Evolutionary conservation across 2,113 vertebrate genomes (phyloP), one percentile per base, ranked within the genome.

Genomic region (Platanista minor): DNA sequence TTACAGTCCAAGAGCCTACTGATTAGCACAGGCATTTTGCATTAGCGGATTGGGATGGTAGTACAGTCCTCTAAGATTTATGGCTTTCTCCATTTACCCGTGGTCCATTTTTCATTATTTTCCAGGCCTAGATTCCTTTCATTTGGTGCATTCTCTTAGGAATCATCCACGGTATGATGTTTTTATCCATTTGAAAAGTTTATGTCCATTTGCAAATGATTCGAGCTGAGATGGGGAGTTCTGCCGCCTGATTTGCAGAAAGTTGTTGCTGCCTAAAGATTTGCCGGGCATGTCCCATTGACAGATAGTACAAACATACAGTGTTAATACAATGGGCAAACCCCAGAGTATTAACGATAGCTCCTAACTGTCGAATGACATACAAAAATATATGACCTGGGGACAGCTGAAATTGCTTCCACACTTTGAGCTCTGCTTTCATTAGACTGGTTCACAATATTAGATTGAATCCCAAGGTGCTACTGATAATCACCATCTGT

Each of bases 331-430:
- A 97, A 94, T 89, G 95, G 94, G 31, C 93, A 96, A 96, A 86
- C 62, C 77, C 86, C 89, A 96, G 97, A 93, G 85, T 92, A 69
- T 95, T 97, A 94, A 94, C 93, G 81, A 87, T 87, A 85, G 49
- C 61, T 96, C 59, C 74, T 25, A 62, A 80, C 75, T 97, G 94
- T 98, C 54, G n/a, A 97, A 90, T 92, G 72, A 95, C 97, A 94
- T 83, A 98, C 96, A 97, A 72, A 97, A 98, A 97, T 95, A 90
- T 97, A 97, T 96, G 90, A 89, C 90, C 93, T 87, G 74, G 83
- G 96, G 85, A 97, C 93, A 96, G 97, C 90, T 96, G 80, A 94
- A 97, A 98, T 98, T 98, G 94, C 98, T 98, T 98, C 98, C 96
- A 95, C 77, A 62, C 94, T 96, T 97, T 75, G 97, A 97, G 81